These are phyloP conservation scores for Lates calcarifer DNA, from an alignment of 2,113 vertebrate species.

Conservation along the genomic window DNA sequence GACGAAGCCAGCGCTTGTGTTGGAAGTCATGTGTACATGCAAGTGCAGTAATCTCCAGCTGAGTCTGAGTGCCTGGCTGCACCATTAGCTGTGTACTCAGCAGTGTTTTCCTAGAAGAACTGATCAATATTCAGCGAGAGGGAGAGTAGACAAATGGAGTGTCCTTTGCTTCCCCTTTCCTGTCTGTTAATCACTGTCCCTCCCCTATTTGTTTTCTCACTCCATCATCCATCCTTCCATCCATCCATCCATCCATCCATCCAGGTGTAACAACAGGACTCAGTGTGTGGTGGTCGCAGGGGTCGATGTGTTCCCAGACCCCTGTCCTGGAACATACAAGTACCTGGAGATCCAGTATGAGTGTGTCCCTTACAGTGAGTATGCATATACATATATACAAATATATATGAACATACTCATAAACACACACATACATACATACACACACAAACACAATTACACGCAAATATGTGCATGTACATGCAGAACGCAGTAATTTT, in stretches of 20 bases:
- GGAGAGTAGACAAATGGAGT: conserved; percentile 63
- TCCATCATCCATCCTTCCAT: conserved; percentile 41
- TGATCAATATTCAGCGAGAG: conserved; percentile 82
- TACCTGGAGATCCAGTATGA: conserved; percentile 97
- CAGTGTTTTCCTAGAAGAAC: conserved; percentile 82
- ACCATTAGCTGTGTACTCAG: conserved; percentile 80
- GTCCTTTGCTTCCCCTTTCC: conserved; percentile 71
- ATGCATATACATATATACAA: conserved; percentile 30
- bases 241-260: conserved; percentile 28
- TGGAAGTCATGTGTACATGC: conserved; percentile 51
- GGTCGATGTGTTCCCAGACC: conserved; percentile 93
- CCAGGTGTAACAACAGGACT: conserved; percentile 94
- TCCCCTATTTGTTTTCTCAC: conserved; percentile 54
- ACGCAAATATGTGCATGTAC: conserved; percentile 23
- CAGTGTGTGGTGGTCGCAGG: conserved; percentile 95
- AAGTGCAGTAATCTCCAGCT: conserved; percentile 48
- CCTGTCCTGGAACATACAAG: conserved; percentile 95
- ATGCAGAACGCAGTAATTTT: conserved; percentile 25
- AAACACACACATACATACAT: conserved; percentile 33
- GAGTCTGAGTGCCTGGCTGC: conserved; percentile 63
- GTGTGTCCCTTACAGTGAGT: conserved; percentile 97
- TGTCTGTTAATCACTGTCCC: conserved; percentile 70
- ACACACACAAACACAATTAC: conserved; percentile 21
- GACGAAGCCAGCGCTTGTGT: conserved; percentile 40
- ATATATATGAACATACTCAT: conserved; percentile 11